These are phyloP conservation scores for Ischnura elegans DNA, from an alignment of 2,888 invertebrate species.

Conservation along the genomic window DNA sequence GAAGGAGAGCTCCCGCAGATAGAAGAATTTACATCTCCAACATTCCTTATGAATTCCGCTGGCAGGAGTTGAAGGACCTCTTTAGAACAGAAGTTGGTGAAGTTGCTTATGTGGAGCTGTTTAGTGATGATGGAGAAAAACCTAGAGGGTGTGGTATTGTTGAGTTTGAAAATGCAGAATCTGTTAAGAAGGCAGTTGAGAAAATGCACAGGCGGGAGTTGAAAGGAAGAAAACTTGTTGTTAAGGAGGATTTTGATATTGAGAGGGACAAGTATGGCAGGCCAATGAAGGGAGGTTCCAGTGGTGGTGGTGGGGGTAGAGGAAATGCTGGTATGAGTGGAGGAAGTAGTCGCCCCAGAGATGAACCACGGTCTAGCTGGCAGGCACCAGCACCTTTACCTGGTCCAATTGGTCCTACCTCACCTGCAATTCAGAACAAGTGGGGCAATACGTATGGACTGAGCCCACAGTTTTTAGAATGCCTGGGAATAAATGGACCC, in stretches of 20 bases:
- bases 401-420: conserved; percentile 57
- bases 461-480: conserved; percentile 95
- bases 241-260: conserved; percentile 88
- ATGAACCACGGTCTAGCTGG: conserved; percentile 70
- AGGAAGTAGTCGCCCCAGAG: conserved; percentile 77
- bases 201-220: conserved; percentile 96
- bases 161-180: conserved; percentile 92
- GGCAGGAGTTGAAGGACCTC: conserved; percentile 98
- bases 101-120: conserved; percentile 96
- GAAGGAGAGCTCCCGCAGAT: conserved; percentile 74
- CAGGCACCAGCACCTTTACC: conserved; percentile 56
- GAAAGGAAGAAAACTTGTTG: conserved; percentile 94
- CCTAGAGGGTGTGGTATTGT: conserved; percentile 97
- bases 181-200: conserved; percentile 94
- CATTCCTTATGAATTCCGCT: conserved; percentile 97
- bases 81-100: conserved; percentile 94
- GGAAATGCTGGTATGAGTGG: conserved; percentile 76
- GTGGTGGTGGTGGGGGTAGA: conserved; percentile 77
- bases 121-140: conserved; percentile 95
- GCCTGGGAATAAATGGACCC: conserved; percentile 95
- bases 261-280: conserved; percentile 87
- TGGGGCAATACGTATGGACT: conserved; percentile 95
- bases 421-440: conserved; percentile 77
- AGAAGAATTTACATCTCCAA: conserved; percentile 92
- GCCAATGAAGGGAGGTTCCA: conserved; percentile 77